These are phyloP conservation scores for Tetramorium parvispinum DNA, from an alignment of 1,140 invertebrate genomes.

Conservation along the genomic window DNA sequence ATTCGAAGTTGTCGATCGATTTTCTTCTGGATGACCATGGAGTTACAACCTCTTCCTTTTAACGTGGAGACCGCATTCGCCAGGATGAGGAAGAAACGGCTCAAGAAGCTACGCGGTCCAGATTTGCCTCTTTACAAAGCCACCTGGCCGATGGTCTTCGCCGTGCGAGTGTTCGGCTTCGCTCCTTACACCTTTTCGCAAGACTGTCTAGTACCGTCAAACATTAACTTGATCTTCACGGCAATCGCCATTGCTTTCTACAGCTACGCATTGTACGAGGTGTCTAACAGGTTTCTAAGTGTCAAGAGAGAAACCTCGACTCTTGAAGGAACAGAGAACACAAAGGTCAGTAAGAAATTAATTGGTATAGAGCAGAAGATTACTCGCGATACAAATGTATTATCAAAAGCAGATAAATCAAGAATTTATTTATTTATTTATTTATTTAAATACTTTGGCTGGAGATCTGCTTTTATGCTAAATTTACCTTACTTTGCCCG, in stretches of 20 bases:
- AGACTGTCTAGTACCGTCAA: slow-evolving; percentile 75
- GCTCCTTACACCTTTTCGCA: slow-evolving; percentile 79
- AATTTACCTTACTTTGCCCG: background rate
- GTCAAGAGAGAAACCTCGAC: slow-evolving; percentile 8
- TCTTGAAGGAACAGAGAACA: slow-evolving; percentile 70
- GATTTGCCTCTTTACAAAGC: slow-evolving; percentile 79
- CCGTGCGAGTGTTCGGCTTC: slow-evolving; percentile 77
- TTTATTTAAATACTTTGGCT: background rate
- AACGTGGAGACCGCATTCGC: slow-evolving; percentile 36
- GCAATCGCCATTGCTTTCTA: slow-evolving; percentile 51
- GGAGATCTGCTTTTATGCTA: background rate
- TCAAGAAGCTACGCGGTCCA: slow-evolving; percentile 60
- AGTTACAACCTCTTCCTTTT: background rate
- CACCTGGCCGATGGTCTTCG: slow-evolving; percentile 76
- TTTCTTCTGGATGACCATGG: background rate
- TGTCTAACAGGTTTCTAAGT: slow-evolving; percentile 40
- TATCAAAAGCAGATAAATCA: background rate
- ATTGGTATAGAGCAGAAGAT: background rate
- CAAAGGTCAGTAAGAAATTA: slow-evolving; percentile 75
- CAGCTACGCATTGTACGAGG: slow-evolving; percentile 58
- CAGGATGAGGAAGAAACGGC: background rate
- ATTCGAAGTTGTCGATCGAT: background rate
- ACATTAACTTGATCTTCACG: slow-evolving; percentile 62
- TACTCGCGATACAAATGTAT: background rate
- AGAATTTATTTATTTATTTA: background rate